Evolutionary conservation across 2,797 vertebrate species (phyloP).

Genomic region (Buphagus erythrorhynchus): DNA sequence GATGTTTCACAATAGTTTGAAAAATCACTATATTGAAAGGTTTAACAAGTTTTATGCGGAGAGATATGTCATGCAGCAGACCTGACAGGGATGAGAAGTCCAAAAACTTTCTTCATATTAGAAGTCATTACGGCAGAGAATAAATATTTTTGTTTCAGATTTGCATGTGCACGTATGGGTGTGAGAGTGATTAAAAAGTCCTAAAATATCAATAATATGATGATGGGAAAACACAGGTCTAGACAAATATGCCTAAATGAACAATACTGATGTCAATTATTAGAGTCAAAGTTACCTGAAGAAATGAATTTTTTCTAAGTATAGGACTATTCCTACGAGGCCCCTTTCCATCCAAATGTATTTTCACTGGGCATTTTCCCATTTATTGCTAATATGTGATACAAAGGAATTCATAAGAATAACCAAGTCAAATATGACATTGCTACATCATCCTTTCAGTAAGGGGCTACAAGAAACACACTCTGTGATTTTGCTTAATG

Average conservation of each 20-base stretch:
- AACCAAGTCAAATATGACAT: neutral
- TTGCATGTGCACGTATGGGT: fast-evolving
- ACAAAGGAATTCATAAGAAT: neutral
- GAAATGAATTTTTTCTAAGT: neutral
- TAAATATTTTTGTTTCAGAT: neutral
- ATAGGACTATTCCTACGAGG: fast-evolving
- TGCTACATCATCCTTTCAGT: neutral
- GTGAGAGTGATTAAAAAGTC: neutral
- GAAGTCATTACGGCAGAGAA: neutral
- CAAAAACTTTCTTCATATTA: neutral
- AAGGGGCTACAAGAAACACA: neutral
- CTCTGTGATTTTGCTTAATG: neutral
- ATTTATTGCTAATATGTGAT: neutral
- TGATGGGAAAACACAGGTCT: neutral
- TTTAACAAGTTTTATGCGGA: neutral
- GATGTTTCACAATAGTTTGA: constrained; percentile 7
- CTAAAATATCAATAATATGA: neutral
- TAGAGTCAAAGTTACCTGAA: neutral
- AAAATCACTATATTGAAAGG: constrained; percentile 7
- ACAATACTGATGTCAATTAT: neutral
- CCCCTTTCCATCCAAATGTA: fast-evolving
- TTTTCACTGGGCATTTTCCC: neutral
- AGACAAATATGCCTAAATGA: neutral
- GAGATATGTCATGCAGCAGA: neutral
- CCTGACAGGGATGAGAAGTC: neutral